Evolutionary conservation across 2,113 vertebrate species (phyloP).

Genomic region (Dipodomys stephensi): DNA sequence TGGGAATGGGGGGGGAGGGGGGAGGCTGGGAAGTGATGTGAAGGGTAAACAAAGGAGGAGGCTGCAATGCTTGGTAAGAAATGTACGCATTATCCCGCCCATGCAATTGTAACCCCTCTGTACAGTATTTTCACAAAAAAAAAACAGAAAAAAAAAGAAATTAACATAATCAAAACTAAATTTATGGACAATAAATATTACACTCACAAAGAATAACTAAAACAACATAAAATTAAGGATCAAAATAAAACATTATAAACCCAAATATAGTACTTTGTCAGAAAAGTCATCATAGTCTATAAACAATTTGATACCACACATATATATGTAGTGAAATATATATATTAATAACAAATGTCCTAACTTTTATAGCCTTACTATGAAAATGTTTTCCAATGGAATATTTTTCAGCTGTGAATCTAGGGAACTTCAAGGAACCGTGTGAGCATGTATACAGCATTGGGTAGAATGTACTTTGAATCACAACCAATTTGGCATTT

Average conservation of each 20-base stretch:
- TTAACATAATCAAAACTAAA: neutral
- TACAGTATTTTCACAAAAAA: too few species aligned
- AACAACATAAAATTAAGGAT: conserved; percentile 42
- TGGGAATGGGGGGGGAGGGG: too few species aligned
- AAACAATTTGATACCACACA: neutral
- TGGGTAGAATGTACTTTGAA: neutral
- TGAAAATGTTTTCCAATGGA: conserved; percentile 59
- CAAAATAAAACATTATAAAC: neutral
- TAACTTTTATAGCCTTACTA: conserved; percentile 65
- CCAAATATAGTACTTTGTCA: neutral
- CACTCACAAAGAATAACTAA: neutral
- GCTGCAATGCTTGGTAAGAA: too few species aligned
- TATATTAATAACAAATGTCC: conserved; percentile 6
- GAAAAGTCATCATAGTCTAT: conserved; percentile 17
- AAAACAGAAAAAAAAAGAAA: too few species aligned
- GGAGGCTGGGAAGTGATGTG: too few species aligned
- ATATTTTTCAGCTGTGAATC: neutral
- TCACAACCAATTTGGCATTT: conserved; percentile 2
- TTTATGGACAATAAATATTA: neutral
- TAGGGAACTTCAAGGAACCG: neutral
- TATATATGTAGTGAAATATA: neutral
- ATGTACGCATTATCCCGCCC: too few species aligned
- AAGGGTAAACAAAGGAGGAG: too few species aligned
- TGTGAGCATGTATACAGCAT: neutral
- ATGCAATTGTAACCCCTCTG: too few species aligned